A percentile compares a stretch with the other conserved stretches of the same genome.
phyloP scores from a whole-genome alignment of 2,797 vertebrate species.

The Triplophysa bombifrons region DNA sequence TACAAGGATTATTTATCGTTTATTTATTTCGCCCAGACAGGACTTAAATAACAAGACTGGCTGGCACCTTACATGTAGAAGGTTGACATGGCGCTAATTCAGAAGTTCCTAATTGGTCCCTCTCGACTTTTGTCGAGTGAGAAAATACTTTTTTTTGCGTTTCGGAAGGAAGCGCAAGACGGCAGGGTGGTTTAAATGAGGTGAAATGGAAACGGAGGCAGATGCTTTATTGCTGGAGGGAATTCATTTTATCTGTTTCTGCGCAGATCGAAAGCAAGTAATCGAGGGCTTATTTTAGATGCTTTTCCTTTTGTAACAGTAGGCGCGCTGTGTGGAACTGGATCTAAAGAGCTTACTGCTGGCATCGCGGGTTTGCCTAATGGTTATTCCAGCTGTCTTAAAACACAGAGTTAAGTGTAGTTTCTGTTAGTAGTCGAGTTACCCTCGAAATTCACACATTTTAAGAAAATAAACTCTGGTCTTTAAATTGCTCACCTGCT shows the following conservation, averaged over 20 bases:
- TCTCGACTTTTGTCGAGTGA: conserved; percentile 11
- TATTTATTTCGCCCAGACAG: conserved; percentile 35
- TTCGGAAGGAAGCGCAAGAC: background rate
- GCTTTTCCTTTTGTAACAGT: conserved; percentile 37
- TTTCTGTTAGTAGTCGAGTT: conserved; percentile 10
- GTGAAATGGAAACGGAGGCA: background rate
- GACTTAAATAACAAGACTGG: conserved; percentile 4
- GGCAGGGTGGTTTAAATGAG: background rate
- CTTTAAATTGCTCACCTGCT: conserved; percentile 24
- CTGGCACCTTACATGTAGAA: conserved; percentile 1
- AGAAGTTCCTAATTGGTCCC: conserved; percentile 15
- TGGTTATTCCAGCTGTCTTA: conserved; percentile 27
- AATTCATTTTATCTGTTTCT: conserved; percentile 17
- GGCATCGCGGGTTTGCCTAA: conserved; percentile 32
- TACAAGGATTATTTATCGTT: conserved; percentile 31
- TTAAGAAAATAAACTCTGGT: background rate
- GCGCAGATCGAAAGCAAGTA: background rate
- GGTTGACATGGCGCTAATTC: conserved; percentile 1
- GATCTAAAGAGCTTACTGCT: conserved; percentile 10
- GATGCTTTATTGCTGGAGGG: background rate
- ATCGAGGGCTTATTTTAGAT: conserved; percentile 20
- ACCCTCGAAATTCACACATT: background rate
- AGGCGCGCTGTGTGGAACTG: conserved; percentile 13
- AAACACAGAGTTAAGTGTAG: background rate
- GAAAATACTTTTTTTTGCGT: conserved; percentile 1